Evolutionary conservation across 1,140 invertebrate genomes (phyloP).

Genomic region (Planococcus citri): DNA sequence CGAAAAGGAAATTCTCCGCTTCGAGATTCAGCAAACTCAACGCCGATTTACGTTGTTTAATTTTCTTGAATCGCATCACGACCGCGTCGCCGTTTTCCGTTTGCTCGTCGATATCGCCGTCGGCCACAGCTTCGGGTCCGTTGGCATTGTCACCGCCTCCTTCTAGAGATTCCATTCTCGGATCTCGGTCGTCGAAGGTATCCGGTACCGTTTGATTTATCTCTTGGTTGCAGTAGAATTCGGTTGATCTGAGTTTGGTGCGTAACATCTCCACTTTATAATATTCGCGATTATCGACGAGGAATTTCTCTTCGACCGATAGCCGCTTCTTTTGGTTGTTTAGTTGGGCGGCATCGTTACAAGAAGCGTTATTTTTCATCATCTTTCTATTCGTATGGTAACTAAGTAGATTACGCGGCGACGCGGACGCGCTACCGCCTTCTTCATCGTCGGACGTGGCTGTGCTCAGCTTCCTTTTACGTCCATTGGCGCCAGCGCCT

Average conservation of each 20-base stretch:
- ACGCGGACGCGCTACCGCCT: neutral
- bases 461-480: neutral
- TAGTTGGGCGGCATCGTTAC: neutral
- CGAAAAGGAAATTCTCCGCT: constrained; percentile 71
- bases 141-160: neutral
- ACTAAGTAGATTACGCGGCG: neutral
- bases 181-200: neutral
- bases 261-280: constrained; percentile 60
- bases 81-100: constrained; percentile 32
- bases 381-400: neutral
- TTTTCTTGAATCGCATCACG: constrained; percentile 52
- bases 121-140: neutral
- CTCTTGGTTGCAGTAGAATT: constrained; percentile 24
- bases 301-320: constrained; percentile 42
- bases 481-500: neutral
- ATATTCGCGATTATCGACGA: constrained; percentile 49
- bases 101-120: neutral
- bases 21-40: constrained; percentile 60
- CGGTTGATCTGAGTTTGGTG: constrained; percentile 50
- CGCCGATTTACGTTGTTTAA: constrained; percentile 44
- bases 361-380: neutral
- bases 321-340: constrained; percentile 35
- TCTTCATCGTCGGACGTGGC: neutral
- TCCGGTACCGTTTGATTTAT: neutral
- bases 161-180: neutral